phyloP scores from a whole-genome alignment of 2,888 invertebrate genomes.

The Idaea straminata region DNA sequence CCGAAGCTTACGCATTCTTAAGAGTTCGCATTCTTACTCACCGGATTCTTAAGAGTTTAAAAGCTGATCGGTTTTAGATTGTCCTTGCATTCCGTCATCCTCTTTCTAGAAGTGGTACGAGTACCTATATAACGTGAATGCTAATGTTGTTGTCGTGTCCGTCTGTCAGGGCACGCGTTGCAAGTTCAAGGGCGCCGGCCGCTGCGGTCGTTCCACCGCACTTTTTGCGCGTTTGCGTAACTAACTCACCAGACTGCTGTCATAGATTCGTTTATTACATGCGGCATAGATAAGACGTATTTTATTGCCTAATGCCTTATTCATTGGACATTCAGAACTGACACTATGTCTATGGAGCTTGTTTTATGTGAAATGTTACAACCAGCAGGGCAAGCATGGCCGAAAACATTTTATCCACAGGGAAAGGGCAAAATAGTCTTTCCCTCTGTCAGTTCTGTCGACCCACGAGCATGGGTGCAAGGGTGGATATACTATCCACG shows the following conservation, averaged over 20 bases:
- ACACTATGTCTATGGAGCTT: too few relatives aligned
- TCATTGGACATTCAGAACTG: too few relatives aligned
- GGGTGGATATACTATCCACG: too few relatives aligned
- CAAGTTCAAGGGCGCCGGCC: conserved; percentile 58
- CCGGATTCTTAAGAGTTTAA: too few relatives aligned
- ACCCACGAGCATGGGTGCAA: too few relatives aligned
- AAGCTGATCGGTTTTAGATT: not conserved
- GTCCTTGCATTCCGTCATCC: conserved; percentile 28
- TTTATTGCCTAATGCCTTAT: not conserved
- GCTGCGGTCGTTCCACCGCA: conserved; percentile 54
- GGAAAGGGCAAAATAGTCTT: too few relatives aligned
- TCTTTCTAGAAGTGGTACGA: conserved; percentile 35
- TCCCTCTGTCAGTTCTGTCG: too few relatives aligned
- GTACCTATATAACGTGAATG: conserved; percentile 42
- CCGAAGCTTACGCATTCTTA: too few relatives aligned
- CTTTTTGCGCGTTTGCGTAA: conserved; percentile 55
- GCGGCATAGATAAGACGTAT: conserved; percentile 30
- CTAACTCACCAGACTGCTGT: conserved; percentile 36
- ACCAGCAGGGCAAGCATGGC: too few relatives aligned
- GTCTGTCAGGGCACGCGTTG: conserved; percentile 40
- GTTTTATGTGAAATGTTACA: too few relatives aligned
- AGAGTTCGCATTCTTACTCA: too few relatives aligned
- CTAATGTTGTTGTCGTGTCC: conserved; percentile 40
- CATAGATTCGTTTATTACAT: conserved; percentile 42
- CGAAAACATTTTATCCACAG: too few relatives aligned